Percentiles rank a stretch among this genome's conserved stretches.
These are phyloP conservation scores for Muschampia plurimacula DNA, from an alignment of 2,888 invertebrate species.

Conservation along the genomic window DNA sequence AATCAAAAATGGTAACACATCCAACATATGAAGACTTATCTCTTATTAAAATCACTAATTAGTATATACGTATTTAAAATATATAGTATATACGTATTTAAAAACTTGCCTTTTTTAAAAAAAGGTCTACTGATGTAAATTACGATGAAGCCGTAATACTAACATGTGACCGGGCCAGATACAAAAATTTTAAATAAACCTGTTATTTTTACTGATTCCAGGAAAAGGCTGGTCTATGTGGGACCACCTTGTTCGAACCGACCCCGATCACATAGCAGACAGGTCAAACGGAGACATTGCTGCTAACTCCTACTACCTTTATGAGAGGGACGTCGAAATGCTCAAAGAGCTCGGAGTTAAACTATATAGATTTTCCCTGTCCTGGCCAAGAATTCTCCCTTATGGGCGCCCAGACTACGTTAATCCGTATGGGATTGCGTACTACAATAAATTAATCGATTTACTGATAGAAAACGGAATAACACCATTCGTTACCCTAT, in stretches of 20 bases:
- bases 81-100: no score
- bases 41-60: no score
- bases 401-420: constrained; percentile 75
- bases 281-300: constrained; percentile 83
- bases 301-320: constrained; percentile 84
- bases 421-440: constrained; percentile 84
- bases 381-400: constrained; percentile 87
- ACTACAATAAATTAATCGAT: constrained; percentile 87
- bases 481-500: constrained; percentile 82
- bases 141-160: no score
- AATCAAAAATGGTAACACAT: no score
- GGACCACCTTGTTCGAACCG: constrained; percentile 82
- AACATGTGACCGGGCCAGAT: not conserved
- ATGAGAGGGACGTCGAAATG: constrained; percentile 76
- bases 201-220: constrained; percentile 48
- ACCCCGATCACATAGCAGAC: constrained; percentile 74
- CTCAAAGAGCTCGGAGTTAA: constrained; percentile 66
- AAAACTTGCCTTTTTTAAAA: no score
- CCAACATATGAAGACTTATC: no score
- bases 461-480: constrained; percentile 85
- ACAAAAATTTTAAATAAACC: not conserved
- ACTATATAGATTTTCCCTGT: constrained; percentile 81
- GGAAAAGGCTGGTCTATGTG: constrained; percentile 85
- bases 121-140: no score
- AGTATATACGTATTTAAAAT: no score